A percentile compares a stretch with the other conserved stretches of the same genome.
Conservation (phyloP, 1,140 invertebrate genomes). For the Whitmania pigra region DNA sequence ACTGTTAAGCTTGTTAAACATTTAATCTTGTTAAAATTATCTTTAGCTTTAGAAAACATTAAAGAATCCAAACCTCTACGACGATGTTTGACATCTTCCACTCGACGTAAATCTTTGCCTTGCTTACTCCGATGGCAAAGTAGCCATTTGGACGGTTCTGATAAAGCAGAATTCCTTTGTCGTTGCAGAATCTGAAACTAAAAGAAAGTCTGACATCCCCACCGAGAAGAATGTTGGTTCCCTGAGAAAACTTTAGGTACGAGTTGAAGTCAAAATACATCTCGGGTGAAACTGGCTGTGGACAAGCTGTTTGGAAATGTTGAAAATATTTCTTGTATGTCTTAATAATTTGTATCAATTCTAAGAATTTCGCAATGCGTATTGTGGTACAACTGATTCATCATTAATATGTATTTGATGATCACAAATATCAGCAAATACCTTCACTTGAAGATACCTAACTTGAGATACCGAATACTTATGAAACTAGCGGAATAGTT, state of each 20-base stretch:
- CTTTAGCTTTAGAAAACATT: too few species aligned
- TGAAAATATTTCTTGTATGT: too few species aligned
- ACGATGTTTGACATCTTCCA: conserved; percentile 24
- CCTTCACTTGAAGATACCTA: too few species aligned
- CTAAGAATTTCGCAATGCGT: too few species aligned
- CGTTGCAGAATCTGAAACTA: conserved; percentile 24
- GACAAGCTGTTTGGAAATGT: neutral
- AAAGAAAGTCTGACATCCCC: conserved; percentile 12
- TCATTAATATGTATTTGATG: too few species aligned
- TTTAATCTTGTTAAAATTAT: too few species aligned
- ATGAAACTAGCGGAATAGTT: too few species aligned
- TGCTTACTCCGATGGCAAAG: conserved; percentile 23
- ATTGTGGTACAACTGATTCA: too few species aligned
- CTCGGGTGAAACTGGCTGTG: conserved; percentile 2
- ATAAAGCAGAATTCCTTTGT: conserved; percentile 22
- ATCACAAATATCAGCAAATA: too few species aligned
- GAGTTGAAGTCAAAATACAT: conserved; percentile 20
- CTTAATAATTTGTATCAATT: too few species aligned
- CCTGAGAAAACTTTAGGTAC: conserved; percentile 16
- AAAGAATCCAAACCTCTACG: conserved; percentile 20
- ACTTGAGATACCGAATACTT: too few species aligned
- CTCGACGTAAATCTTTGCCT: conserved; percentile 22
- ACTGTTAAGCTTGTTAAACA: too few species aligned
- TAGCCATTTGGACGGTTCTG: conserved; percentile 21
- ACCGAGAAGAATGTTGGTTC: conserved; percentile 11